Conservation (phyloP, 2,113 vertebrate genomes). For the rabbit (Oryctolagus cuniculus) region mOryCun1.1 NC_091435.1:73934501-73935000, state of each 20-base stretch:
- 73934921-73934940: constrained; percentile 22
- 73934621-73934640: background rate
- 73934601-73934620: background rate
- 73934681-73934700: background rate
- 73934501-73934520: background rate
- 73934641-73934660: background rate
- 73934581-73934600: background rate
- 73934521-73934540: background rate
- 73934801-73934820: constrained; percentile 36
- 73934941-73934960: constrained; percentile 36
- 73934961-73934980: constrained; percentile 23
- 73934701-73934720: background rate
- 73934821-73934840: constrained; percentile 11
- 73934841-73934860: background rate
- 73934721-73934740: background rate
- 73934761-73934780: constrained; percentile 4
- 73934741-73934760: background rate
- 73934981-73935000: constrained; percentile 53
- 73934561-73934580: background rate
- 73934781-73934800: background rate
- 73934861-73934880: background rate
- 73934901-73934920: background rate
- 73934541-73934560: background rate
- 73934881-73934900: constrained; percentile 36
- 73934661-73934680: background rate